phyloP scores from a whole-genome alignment of 1,140 invertebrate species.

The Gonatopus flavifemur region DNA sequence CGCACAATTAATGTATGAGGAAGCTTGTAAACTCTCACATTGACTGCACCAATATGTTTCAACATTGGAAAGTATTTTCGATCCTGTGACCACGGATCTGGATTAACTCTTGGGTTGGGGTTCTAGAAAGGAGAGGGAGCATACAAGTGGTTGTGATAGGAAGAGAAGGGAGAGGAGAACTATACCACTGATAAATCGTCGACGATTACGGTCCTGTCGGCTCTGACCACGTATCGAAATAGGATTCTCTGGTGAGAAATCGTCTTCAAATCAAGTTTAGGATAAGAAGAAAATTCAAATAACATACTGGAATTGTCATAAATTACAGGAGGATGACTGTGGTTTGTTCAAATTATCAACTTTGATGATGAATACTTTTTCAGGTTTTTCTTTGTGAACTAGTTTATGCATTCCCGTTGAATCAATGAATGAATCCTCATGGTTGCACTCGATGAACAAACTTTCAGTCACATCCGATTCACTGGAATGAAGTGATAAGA shows the following conservation, averaged over 20 bases:
- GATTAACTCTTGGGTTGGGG: slow-evolving; percentile 30
- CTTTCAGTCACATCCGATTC: too few relatives aligned
- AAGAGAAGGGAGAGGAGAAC: slow-evolving; percentile 8
- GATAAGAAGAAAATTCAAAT: too few relatives aligned
- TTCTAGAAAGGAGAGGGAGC: slow-evolving; percentile 14
- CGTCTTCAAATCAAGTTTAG: background rate
- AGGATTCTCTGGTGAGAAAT: slow-evolving; percentile 5
- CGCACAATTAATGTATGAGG: slow-evolving; percentile 11
- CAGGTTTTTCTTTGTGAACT: too few relatives aligned
- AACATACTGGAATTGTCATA: too few relatives aligned
- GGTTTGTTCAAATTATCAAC: too few relatives aligned
- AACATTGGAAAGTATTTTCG: background rate
- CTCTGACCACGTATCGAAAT: slow-evolving; percentile 27
- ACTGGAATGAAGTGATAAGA: too few relatives aligned
- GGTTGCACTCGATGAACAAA: too few relatives aligned
- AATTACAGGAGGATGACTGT: too few relatives aligned
- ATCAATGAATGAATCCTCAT: too few relatives aligned
- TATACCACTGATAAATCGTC: slow-evolving; percentile 33
- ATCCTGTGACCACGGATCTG: slow-evolving; percentile 19
- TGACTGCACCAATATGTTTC: too few relatives aligned
- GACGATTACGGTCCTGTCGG: slow-evolving; percentile 28
- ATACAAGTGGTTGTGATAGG: background rate
- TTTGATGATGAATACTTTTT: too few relatives aligned
- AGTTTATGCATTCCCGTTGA: too few relatives aligned
- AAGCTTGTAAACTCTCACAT: slow-evolving; percentile 9